Evolutionary conservation across 1,140 invertebrate genomes (phyloP).

Genomic region (Trialeurodes vaporariorum): DNA sequence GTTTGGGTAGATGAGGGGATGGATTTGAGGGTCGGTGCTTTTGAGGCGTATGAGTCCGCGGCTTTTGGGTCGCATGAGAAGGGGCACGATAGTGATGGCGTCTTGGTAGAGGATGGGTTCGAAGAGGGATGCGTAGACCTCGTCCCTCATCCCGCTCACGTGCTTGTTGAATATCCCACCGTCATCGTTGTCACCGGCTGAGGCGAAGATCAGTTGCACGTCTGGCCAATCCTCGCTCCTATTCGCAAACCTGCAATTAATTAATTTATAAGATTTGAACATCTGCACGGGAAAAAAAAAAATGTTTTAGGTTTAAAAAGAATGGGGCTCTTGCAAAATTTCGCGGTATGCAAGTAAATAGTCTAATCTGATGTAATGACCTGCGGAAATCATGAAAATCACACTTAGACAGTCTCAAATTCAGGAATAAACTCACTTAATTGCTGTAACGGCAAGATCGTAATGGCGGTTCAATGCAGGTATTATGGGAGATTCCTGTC

Average conservation of each 20-base stretch:
- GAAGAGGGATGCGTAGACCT: conserved; percentile 50
- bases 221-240: conserved; percentile 48
- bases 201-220: conserved; percentile 58
- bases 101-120: conserved; percentile 53
- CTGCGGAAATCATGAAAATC: too few relatives aligned
- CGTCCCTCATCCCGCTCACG: conserved; percentile 49
- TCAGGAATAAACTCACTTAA: too few relatives aligned
- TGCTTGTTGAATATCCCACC: conserved; percentile 56
- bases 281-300: too few relatives aligned
- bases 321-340: too few relatives aligned
- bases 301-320: too few relatives aligned
- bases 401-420: too few relatives aligned
- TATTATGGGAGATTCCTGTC: too few relatives aligned
- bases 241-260: not conserved
- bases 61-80: conserved; percentile 56
- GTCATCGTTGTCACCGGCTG: conserved; percentile 58
- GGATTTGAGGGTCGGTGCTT: conserved; percentile 49
- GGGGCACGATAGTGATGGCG: conserved; percentile 48
- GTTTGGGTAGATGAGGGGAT: conserved; percentile 70
- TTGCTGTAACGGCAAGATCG: too few relatives aligned
- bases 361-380: too few relatives aligned
- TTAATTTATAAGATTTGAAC: too few relatives aligned
- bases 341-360: too few relatives aligned
- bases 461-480: too few relatives aligned
- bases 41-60: conserved; percentile 51